Evolutionary conservation across 1,140 invertebrate species (phyloP).

Genomic region (Dreissena rostriformis): DNA sequence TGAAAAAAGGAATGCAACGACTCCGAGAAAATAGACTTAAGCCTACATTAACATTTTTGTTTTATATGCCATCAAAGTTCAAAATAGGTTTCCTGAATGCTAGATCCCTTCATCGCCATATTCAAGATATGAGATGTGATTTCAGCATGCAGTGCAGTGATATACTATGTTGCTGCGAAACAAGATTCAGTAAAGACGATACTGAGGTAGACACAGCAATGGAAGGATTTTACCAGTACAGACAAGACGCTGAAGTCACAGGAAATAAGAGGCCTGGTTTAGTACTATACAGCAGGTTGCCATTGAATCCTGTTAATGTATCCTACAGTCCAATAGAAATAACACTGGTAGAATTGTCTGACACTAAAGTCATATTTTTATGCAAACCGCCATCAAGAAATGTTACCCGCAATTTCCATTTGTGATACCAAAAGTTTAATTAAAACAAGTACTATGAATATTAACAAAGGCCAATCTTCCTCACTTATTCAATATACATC

Average conservation of each 20-base stretch:
- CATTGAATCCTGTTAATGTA: no score
- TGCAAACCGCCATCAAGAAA: no score
- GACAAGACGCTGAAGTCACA: constrained; percentile 27
- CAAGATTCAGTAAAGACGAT: constrained; percentile 5
- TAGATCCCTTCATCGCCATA: constrained; percentile 32
- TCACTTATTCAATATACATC: no score
- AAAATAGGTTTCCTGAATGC: constrained; percentile 41
- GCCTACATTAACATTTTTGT: background rate
- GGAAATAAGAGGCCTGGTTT: no score
- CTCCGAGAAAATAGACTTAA: constrained; percentile 5
- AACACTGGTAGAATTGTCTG: no score
- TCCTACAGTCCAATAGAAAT: no score
- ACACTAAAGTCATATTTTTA: no score
- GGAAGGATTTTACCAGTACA: constrained; percentile 6
- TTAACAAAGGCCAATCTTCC: no score
- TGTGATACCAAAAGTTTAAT: no score
- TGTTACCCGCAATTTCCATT: no score
- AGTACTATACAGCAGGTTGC: no score
- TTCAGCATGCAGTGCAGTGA: constrained; percentile 12
- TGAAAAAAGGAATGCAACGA: constrained; percentile 32
- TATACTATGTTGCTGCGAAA: constrained; percentile 44
- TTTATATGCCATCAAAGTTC: background rate
- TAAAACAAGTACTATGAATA: no score
- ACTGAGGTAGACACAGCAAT: constrained; percentile 1
- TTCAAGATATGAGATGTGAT: constrained; percentile 31